Percentiles rank a stretch among this genome's conserved stretches.
Conservation (phyloP, 1,140 invertebrate species). For the Meloidogyne chitwoodi region DNA sequence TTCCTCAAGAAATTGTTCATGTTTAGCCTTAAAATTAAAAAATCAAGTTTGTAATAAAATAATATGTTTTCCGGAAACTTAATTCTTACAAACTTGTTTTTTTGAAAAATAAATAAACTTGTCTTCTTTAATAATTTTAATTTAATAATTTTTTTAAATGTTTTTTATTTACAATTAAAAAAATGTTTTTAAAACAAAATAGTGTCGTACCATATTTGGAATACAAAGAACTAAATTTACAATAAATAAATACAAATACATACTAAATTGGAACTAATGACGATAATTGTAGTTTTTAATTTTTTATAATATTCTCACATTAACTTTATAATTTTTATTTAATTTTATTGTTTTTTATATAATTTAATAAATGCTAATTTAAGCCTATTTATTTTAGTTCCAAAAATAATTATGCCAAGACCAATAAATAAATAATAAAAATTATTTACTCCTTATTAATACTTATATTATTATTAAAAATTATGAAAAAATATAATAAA, state of each 20-base stretch:
- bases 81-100: no score
- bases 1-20: conserved; percentile 46
- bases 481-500: no score
- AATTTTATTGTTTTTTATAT: neutral
- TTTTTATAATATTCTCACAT: neutral
- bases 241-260: no score
- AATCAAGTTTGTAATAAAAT: no score
- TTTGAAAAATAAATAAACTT: no score
- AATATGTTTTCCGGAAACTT: no score
- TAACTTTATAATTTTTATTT: neutral
- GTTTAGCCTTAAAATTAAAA: conserved; percentile 47
- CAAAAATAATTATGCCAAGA: no score
- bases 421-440: no score
- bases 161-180: neutral
- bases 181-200: neutral
- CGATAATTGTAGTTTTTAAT: neutral
- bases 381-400: no score
- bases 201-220: neutral
- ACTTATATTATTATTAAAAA: no score
- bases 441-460: no score
- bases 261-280: neutral
- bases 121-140: neutral
- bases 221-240: neutral
- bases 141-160: neutral
- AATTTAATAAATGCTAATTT: neutral